Conservation (phyloP, 2,113 vertebrate genomes). For the Saguinus midas region DNA sequence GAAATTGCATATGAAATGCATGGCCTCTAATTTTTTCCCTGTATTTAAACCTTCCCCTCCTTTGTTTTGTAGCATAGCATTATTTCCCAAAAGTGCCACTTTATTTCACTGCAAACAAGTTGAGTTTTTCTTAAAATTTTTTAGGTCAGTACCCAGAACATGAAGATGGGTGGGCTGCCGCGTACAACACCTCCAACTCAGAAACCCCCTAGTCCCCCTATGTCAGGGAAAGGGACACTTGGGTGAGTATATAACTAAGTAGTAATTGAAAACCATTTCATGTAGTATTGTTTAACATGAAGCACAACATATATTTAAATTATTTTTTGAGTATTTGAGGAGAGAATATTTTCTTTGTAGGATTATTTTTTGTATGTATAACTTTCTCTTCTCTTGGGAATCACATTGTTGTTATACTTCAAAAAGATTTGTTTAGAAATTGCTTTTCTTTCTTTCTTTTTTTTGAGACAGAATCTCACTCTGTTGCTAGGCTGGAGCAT, state of each 20-base stretch:
- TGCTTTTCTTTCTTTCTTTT: not conserved
- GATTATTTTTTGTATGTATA: not conserved
- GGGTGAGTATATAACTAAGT: constrained; percentile 88
- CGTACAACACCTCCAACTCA: constrained; percentile 98
- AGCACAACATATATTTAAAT: constrained; percentile 1
- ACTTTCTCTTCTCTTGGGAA: not conserved
- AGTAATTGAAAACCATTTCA: constrained; percentile 9
- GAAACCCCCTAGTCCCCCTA: constrained; percentile 97
- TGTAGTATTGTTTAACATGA: constrained; percentile 28
- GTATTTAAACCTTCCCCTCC: constrained; percentile 75
- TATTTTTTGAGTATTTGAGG: constrained; percentile 53
- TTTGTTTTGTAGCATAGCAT: constrained; percentile 64
- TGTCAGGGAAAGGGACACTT: constrained; percentile 97
- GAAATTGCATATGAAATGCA: constrained; percentile 81
- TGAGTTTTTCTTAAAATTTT: constrained; percentile 75
- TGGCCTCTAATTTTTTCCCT: constrained; percentile 79
- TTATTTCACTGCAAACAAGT: constrained; percentile 47
- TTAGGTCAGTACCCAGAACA: constrained; percentile 98
- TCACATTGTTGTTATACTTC: constrained; percentile 28
- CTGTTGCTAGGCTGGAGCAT: too few species aligned
- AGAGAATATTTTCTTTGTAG: constrained; percentile 42
- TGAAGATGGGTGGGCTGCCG: constrained; percentile 96
- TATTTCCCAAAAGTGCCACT: constrained; percentile 50
- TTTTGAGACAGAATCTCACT: too few species aligned
- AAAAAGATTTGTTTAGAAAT: constrained; percentile 43